These are phyloP conservation scores for Anoplius nigerrimus DNA, from an alignment of 2,888 invertebrate genomes.

Conservation along the genomic window DNA sequence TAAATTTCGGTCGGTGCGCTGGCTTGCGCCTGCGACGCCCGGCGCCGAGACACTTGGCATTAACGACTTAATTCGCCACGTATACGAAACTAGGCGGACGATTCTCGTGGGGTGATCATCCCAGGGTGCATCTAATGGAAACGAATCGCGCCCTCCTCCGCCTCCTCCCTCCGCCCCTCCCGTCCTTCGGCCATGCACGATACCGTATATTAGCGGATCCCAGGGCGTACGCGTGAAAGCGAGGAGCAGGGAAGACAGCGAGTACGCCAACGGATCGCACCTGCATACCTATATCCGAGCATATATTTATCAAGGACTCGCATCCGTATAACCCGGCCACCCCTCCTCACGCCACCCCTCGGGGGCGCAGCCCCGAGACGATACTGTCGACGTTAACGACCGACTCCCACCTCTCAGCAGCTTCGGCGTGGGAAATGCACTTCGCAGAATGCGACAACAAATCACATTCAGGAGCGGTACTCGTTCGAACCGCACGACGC, in stretches of 20 bases:
- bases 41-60: constrained; percentile 35
- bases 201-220: too few relatives aligned
- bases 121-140: constrained; percentile 47
- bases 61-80: constrained; percentile 49
- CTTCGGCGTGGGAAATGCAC: constrained; percentile 12
- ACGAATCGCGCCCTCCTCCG: constrained; percentile 50
- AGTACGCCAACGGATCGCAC: too few relatives aligned
- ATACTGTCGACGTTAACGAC: constrained; percentile 35
- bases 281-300: background rate
- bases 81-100: constrained; percentile 28
- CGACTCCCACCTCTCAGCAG: constrained; percentile 21
- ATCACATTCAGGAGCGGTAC: constrained; percentile 46
- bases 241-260: too few relatives aligned
- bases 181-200: too few relatives aligned
- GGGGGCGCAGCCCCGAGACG: constrained; percentile 19
- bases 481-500: constrained; percentile 21
- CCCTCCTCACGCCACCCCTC: too few relatives aligned
- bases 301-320: background rate
- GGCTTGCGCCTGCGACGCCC: constrained; percentile 16
- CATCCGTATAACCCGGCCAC: constrained; percentile 30
- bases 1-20: constrained; percentile 36
- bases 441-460: constrained; percentile 42
- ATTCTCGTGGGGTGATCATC: constrained; percentile 45
- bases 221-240: too few relatives aligned
- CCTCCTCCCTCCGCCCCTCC: background rate